Base-by-base conservation (phyloP, 2,113 vertebrate species). In the Eublepharis macularius region DNA sequence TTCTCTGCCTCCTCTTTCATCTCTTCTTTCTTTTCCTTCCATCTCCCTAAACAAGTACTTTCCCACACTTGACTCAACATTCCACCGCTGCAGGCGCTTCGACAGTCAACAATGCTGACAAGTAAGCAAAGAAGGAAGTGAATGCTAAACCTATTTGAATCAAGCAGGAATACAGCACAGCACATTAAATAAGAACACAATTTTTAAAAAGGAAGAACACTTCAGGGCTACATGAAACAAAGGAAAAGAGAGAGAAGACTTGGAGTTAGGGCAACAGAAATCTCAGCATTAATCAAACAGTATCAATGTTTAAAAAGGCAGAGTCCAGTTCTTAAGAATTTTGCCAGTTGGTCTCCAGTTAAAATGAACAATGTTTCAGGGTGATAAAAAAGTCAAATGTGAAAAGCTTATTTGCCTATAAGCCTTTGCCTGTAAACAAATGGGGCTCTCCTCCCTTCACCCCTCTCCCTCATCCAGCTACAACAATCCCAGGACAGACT, bases 401-500 rank as follows among this genome's bases (percentile, higher is more conserved):
- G 60, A 54, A 41, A 26, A 47, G 7, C 4, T 80, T 80, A 2
- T 26, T 41, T 54, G 47, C 11, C 14, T 26, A 26, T 13, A 69
- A 4, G n/a, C n/a, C n/a, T 26, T 41, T 54, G 47, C 11, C 14
- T 26, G 14, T 13, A 69, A 4, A 19, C 39, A 68, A 14, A 43
- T 10, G 14, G 12, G 41, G 17, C 14, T 26, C 39, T 6, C 41
- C 26, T 43, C 24, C 36, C 36, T 84, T n/a, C 49, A 43, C 19
- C 21, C 11, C n/a, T 75, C 1, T 39, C 41, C 85, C 77, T 77
- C 81, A 87, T 84, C 29, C 34, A 90, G 32, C 76, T 73, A 83
- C 82, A 77, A 26, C 34, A 73, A 75, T 66, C 41, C 36, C 29
- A 17, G 39, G 39, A 9, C 34, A 41, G 63, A 85, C 96, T 94